These are phyloP conservation scores for Plagodis dolabraria DNA, from an alignment of 2,888 invertebrate genomes.

Conservation along the genomic window DNA sequence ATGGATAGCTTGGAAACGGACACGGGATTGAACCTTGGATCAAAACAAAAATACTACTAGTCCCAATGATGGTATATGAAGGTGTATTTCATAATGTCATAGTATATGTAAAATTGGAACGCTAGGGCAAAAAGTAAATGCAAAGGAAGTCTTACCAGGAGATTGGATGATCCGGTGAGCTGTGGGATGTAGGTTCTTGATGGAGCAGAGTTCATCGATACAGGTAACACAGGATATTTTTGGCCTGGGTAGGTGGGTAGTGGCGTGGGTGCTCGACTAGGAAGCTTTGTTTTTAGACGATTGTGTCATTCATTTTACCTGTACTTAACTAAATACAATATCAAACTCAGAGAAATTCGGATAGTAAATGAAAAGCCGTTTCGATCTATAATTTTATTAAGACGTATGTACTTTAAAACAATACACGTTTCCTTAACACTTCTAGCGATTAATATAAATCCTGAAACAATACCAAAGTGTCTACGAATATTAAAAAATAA, in stretches of 20 bases:
- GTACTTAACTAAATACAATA: slow-evolving; percentile 49
- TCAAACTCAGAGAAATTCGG: slow-evolving; percentile 25
- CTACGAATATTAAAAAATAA: slow-evolving; percentile 70
- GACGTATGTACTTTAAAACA: slow-evolving; percentile 70
- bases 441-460: slow-evolving; percentile 80
- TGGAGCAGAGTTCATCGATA: slow-evolving; percentile 72
- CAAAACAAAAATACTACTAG: slow-evolving; percentile 29
- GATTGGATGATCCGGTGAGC: slow-evolving; percentile 80
- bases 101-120: slow-evolving; percentile 31
- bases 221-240: slow-evolving; percentile 78
- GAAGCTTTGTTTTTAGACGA: slow-evolving; percentile 62
- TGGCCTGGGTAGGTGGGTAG: slow-evolving; percentile 75
- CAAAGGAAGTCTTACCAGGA: slow-evolving; percentile 83
- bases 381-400: slow-evolving; percentile 74
- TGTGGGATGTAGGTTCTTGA: slow-evolving; percentile 80
- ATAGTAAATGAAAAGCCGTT: slow-evolving; percentile 53
- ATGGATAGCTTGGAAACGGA: slow-evolving; percentile 57
- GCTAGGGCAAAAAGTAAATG: slow-evolving; percentile 76
- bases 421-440: slow-evolving; percentile 80
- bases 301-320: slow-evolving; percentile 57
- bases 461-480: slow-evolving; percentile 75
- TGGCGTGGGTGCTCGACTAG: slow-evolving; percentile 80
- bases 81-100: slow-evolving; percentile 19
- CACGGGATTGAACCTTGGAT: slow-evolving; percentile 42
- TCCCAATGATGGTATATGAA: slow-evolving; percentile 23